Percentiles rank a stretch among this genome's conserved stretches.
These are phyloP conservation scores for Cynodonichthys magdalenae DNA, from an alignment of 2,797 vertebrate genomes.

Conservation along the genomic window DNA sequence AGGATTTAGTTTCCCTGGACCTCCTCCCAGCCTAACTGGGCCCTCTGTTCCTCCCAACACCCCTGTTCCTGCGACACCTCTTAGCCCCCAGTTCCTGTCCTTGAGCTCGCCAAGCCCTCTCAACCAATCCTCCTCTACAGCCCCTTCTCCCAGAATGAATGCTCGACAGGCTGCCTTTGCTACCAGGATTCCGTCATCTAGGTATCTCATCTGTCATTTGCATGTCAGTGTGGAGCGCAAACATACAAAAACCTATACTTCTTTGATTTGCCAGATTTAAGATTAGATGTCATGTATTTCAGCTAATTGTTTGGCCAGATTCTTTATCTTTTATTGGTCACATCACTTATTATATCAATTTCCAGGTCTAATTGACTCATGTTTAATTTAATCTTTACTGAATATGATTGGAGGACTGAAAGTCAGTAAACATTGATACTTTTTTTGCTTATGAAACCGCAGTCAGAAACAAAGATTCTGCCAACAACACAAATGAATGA, in stretches of 20 bases:
- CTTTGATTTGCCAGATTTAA: slow-evolving; percentile 1
- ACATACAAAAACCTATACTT: slow-evolving; percentile 47
- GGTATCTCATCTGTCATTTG: slow-evolving; percentile 83
- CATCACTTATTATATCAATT: not conserved
- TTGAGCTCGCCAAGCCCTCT: slow-evolving; percentile 74
- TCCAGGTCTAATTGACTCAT: not conserved
- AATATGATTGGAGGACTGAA: not conserved
- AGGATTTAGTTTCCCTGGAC: slow-evolving; percentile 55
- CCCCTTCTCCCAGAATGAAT: slow-evolving; percentile 80
- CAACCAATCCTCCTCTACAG: slow-evolving; percentile 69
- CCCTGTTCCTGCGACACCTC: slow-evolving; percentile 65
- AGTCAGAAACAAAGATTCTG: not conserved
- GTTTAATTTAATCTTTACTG: not conserved
- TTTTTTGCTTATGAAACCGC: not conserved
- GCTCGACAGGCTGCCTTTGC: slow-evolving; percentile 82
- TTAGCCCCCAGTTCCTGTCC: slow-evolving; percentile 73
- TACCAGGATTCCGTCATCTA: slow-evolving; percentile 87
- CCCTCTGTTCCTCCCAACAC: slow-evolving; percentile 69
- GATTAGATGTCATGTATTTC: not conserved
- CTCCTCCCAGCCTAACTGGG: slow-evolving; percentile 61
- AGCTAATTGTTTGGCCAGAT: not conserved
- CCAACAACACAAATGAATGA: not conserved
- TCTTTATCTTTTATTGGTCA: slow-evolving; percentile 2
- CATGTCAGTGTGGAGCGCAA: slow-evolving; percentile 61
- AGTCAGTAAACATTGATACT: not conserved